Base-by-base conservation (phyloP, 2,888 invertebrate genomes). In the Megaustenia siamemsis region DNA sequence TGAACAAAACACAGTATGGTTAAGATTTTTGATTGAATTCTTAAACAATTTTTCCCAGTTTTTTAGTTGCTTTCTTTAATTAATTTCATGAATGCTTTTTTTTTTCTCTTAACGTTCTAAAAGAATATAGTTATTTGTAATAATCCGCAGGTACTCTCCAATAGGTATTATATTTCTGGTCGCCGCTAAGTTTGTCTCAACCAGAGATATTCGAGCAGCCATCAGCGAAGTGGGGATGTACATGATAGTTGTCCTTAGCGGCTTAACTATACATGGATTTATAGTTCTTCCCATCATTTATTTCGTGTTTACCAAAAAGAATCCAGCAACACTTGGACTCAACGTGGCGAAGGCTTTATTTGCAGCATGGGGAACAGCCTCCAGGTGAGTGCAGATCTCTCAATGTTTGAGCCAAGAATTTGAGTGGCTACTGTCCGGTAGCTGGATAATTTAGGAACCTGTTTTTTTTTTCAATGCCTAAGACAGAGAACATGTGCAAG, bases 221-320 rank as follows among this genome's bases (percentile, higher is more conserved):
- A 89, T 98, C 68, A 96, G 97, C 49, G 96, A 98, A 84, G 95
- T 99, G 76, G 99, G 98, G 28, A 92, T 93, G 68, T 99, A 99
- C 95, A 98, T 98, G 93, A 95, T 97, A 92, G 99, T 99, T 0
- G 99, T 99, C 0, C 82, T 93, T 68, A 86, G 90, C n/a, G 99
- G 99, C 0, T 95, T 99, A 32, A 96, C 97, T 92, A 95, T 98
- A 78, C 99, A 99, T 93, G 98, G 98, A 12, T 96, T 99, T 91
- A 96, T 98, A 35, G 96, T 98, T 0, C 95, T 99, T 82, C 98
- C 98, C 6, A 93, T 97, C 12, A 95, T 99, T 81, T 99, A 97
- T 94, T 96, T 97, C 90, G 68, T 92, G 18, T 78, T 89, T 32
- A 91, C 92, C 76, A 86, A 93, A 78, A 92, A 90, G 77, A 94